Percentiles rank a stretch among this genome's conserved stretches.
Conservation (phyloP, 2,888 invertebrate genomes). For the Trichopria drosophilae region DNA sequence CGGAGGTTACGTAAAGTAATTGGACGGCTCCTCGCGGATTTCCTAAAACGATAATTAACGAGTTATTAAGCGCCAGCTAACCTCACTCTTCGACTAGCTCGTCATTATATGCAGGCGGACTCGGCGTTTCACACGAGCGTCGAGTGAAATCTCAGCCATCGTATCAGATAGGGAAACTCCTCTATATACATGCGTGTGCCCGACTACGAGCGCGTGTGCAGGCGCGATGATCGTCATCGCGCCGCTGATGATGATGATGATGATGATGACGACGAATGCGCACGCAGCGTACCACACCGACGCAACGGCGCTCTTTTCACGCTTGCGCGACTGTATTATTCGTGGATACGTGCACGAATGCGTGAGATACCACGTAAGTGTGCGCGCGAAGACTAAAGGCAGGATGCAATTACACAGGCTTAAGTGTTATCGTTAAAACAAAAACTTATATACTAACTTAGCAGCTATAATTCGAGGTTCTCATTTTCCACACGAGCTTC, state of each 20-base stretch:
- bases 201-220: constrained; percentile 24
- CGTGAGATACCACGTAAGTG: constrained; percentile 34
- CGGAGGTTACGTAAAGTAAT: constrained; percentile 57
- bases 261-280: not conserved
- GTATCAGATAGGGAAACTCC: constrained; percentile 37
- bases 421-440: constrained; percentile 54
- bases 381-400: constrained; percentile 38
- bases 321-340: not conserved
- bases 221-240: constrained; percentile 36
- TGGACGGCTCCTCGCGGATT: constrained; percentile 53
- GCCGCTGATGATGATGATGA: not conserved
- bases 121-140: constrained; percentile 51
- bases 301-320: not conserved
- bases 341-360: constrained; percentile 22
- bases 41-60: constrained; percentile 60
- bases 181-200: constrained; percentile 25
- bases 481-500: constrained; percentile 29
- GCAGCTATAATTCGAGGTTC: constrained; percentile 46
- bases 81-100: constrained; percentile 41
- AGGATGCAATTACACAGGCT: constrained; percentile 52
- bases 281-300: constrained; percentile 16
- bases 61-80: constrained; percentile 57
- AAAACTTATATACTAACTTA: constrained; percentile 40
- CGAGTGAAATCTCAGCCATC: constrained; percentile 46
- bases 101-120: constrained; percentile 41